phyloP scores from a whole-genome alignment of 2,113 vertebrate genomes.

The Electrona antarctica region DNA sequence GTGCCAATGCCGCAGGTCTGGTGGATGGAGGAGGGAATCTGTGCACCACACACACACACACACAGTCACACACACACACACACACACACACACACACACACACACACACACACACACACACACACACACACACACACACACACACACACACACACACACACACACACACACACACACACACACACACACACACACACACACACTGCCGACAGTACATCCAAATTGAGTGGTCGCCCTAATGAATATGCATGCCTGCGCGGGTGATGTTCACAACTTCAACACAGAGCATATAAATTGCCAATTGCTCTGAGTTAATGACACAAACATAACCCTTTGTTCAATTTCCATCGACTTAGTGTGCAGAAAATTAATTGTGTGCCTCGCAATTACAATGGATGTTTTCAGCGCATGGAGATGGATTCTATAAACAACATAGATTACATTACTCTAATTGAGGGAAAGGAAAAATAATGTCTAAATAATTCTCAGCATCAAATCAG shows the following conservation, averaged over 20 bases:
- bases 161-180: background rate
- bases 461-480: constrained; percentile 55
- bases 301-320: constrained; percentile 71
- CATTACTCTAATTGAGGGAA: constrained; percentile 63
- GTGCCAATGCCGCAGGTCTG: constrained; percentile 50
- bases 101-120: background rate
- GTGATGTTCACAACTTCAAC: constrained; percentile 64
- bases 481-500: constrained; percentile 53
- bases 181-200: background rate
- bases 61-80: background rate
- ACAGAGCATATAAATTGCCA: constrained; percentile 69
- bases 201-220: background rate
- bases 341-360: constrained; percentile 63
- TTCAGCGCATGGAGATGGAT: constrained; percentile 47
- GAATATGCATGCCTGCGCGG: constrained; percentile 60
- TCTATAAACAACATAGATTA: constrained; percentile 70
- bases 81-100: constrained; percentile 6
- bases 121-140: constrained; percentile 11
- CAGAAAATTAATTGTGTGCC: constrained; percentile 65
- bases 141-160: background rate
- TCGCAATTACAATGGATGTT: constrained; percentile 64
- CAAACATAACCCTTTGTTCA: constrained; percentile 72
- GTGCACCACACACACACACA: constrained; percentile 32
- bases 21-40: constrained; percentile 27
- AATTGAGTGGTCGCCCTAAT: constrained; percentile 54